Conservation (phyloP, 2,888 invertebrate genomes). For the Chloroclysta siterata region DNA sequence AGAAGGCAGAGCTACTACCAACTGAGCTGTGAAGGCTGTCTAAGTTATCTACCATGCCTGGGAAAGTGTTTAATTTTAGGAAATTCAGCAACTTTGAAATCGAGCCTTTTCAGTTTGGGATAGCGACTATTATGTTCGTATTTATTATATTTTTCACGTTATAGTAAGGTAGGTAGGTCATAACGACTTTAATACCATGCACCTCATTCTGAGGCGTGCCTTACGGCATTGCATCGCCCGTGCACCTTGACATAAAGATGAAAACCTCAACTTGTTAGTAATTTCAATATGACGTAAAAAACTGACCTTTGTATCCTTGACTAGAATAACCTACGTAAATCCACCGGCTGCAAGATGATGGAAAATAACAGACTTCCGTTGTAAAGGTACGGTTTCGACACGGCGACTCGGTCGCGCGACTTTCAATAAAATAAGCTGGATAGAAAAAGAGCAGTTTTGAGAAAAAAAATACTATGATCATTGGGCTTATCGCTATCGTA, state of each 20-base stretch:
- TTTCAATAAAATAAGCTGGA: neutral
- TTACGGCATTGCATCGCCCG: constrained; percentile 4
- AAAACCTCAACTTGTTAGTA: neutral
- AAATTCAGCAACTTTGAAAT: too few species aligned
- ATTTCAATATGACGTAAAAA: constrained; percentile 11
- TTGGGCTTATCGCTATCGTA: too few species aligned
- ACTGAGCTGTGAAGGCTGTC: too few species aligned
- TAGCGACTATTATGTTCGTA: too few species aligned
- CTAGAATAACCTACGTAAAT: constrained; percentile 13
- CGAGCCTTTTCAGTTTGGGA: too few species aligned
- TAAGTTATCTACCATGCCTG: too few species aligned
- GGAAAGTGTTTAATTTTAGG: too few species aligned
- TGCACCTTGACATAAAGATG: constrained; percentile 15
- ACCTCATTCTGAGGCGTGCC: neutral
- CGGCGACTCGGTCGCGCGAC: neutral
- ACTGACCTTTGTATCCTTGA: constrained; percentile 8
- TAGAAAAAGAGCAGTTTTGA: neutral
- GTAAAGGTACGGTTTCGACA: neutral
- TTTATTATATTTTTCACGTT: too few species aligned
- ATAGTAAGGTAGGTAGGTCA: too few species aligned
- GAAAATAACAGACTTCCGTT: constrained; percentile 29
- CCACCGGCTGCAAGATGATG: constrained; percentile 7
- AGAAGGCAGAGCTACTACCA: too few species aligned
- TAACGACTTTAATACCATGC: neutral
- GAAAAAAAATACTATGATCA: too few species aligned